A percentile compares a stretch with the other conserved stretches of the same genome.
phyloP scores from a whole-genome alignment of 2,113 vertebrate genomes.

The Cyanoramphus novaezelandiae region DNA sequence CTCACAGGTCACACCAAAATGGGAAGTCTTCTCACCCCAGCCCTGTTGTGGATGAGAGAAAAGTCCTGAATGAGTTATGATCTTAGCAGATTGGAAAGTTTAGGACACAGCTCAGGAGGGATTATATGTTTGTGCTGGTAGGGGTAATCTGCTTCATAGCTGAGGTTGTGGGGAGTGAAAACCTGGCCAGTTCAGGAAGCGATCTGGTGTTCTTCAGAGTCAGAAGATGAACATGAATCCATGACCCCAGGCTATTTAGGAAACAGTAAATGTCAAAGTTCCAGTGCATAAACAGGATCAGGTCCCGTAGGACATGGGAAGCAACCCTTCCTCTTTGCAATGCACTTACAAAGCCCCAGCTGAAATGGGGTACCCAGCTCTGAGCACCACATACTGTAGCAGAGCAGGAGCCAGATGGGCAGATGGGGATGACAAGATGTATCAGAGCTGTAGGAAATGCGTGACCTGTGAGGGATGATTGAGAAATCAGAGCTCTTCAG shows the following conservation, averaged over 20 bases:
- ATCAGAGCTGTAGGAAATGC: not conserved
- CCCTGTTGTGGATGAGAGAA: not conserved
- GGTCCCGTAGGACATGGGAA: not conserved
- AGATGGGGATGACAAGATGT: rapidly evolving
- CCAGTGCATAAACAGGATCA: not conserved
- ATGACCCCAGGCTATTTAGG: not conserved
- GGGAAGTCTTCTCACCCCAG: not conserved
- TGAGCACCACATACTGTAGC: not conserved
- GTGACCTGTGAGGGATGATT: not conserved
- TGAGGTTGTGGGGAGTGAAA: not conserved
- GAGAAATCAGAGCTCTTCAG: not conserved
- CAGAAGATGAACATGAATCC: not conserved
- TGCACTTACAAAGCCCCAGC: not conserved
- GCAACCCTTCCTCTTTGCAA: not conserved
- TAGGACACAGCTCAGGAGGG: not conserved
- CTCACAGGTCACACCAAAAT: not conserved
- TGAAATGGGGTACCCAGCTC: not conserved
- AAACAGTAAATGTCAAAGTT: not conserved
- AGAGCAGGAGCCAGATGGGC: not conserved
- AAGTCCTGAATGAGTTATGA: not conserved
- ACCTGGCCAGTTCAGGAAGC: not conserved
- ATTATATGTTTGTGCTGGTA: not conserved
- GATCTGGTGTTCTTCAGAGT: not conserved
- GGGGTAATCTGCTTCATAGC: not conserved
- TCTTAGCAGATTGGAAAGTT: not conserved